Evolutionary conservation across 2,888 invertebrate species (phyloP), one percentile per base, ranked within the genome.

Genomic region (Epinotia demarniana): DNA sequence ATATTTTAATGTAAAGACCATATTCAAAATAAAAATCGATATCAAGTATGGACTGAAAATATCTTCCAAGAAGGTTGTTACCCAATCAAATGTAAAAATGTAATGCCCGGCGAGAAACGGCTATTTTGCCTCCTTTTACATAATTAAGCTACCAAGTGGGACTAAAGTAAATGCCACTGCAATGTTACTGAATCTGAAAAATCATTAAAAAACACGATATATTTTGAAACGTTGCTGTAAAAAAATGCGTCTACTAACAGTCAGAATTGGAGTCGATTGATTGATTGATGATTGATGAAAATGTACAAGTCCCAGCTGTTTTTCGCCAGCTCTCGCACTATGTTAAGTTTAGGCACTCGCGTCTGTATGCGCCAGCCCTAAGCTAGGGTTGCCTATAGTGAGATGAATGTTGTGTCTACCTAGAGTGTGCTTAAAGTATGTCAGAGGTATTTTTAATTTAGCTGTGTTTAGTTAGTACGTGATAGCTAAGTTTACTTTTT

Each of bases 21-120:
- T 79, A 80, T 86, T 86, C 86, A 83, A 82, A 85, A 84, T 87
- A 83, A 87, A 86, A 87, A 87, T 87, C 86, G 78, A 75, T 75
- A 75, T 75, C 75, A 71, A 60, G 66, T 58, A 75, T 61, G 75
- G 75, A 75, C 75, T 75, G 75, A 75, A 64, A 64, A 66, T 75
- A 60, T 71, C 75, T 75, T 75, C 75, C 75, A 71, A 75, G 74
- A 75, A 70, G 74, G 69, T 74, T 69, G 69, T 73, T 73, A 9
- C 39, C 67, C 67, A 69, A 16, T 73, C 61, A 53, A 60, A 57
- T 27, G 55, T 55, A 61, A 27, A 53, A 43, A 23, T n/a, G 6
- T 12, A n/a, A 18, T 18, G 33, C 46, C 57, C 53, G 33, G 55
- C 43, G 73, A 62, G 53, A 68, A 62, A 62, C 61, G 61, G 46